These are phyloP conservation scores for Philotrypesis tridentata DNA, from an alignment of 1,140 invertebrate genomes.

Conservation along the genomic window DNA sequence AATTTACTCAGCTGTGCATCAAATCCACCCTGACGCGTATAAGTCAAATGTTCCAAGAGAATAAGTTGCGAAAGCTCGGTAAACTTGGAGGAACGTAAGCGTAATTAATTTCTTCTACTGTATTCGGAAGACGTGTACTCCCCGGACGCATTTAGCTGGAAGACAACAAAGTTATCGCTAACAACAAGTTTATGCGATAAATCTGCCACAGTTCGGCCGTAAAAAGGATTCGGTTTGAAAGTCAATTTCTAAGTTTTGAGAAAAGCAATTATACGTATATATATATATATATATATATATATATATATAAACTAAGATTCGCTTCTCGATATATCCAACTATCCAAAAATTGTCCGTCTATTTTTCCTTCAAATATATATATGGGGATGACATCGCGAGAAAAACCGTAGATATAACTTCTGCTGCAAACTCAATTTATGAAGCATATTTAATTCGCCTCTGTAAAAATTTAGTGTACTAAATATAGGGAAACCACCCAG, in stretches of 20 bases:
- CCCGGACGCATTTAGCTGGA: neutral
- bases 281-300: neutral
- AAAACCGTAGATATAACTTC: too few species aligned
- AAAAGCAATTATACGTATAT: neutral
- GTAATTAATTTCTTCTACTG: neutral
- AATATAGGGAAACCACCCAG: too few species aligned
- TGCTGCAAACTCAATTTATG: too few species aligned
- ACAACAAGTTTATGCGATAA: conserved; percentile 16
- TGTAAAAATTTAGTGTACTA: too few species aligned
- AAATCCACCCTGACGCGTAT: neutral
- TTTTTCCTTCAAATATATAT: too few species aligned
- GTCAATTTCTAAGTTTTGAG: neutral
- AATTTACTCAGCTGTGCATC: neutral
- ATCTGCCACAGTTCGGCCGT: neutral
- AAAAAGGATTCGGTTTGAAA: neutral
- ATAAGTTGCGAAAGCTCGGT: neutral
- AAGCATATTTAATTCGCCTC: too few species aligned
- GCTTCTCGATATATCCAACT: too few species aligned
- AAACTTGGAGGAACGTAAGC: neutral
- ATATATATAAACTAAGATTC: too few species aligned
- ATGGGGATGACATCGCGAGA: too few species aligned
- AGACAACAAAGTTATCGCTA: neutral
- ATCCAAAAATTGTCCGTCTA: too few species aligned
- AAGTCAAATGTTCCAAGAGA: neutral
- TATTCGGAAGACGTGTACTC: neutral